Percentiles rank a stretch among this genome's conserved stretches.
Evolutionary conservation across 2,888 invertebrate species (phyloP).

Genomic region (Eupithecia abbreviata): DNA sequence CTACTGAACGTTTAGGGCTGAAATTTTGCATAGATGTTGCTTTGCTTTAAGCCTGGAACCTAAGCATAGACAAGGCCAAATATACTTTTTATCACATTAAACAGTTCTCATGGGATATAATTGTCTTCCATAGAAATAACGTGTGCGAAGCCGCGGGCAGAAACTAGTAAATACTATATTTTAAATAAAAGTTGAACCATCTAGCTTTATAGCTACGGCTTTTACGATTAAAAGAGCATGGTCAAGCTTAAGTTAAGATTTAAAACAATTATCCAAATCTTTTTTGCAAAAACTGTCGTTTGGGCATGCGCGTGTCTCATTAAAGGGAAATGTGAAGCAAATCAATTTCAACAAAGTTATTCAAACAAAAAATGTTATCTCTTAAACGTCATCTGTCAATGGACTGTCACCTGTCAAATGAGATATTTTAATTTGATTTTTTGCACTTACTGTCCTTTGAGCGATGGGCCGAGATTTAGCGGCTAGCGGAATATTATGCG

Average conservation of each 20-base stretch:
- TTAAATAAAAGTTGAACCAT: not conserved
- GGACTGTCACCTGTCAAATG: constrained; percentile 64
- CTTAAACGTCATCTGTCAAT: constrained; percentile 62
- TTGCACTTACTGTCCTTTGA: constrained; percentile 40
- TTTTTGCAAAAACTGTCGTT: constrained; percentile 32
- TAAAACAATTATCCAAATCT: constrained; percentile 18
- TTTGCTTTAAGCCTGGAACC: no score
- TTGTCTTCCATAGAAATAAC: no score
- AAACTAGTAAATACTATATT: not conserved
- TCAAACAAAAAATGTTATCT: constrained; percentile 48
- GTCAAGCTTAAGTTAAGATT: constrained; percentile 10
- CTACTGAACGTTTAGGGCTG: no score
- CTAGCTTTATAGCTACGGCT: not conserved
- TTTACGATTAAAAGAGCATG: not conserved
- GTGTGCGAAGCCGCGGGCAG: no score
- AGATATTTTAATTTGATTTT: constrained; percentile 66
- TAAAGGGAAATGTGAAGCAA: constrained; percentile 44
- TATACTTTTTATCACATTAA: no score
- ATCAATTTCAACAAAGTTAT: constrained; percentile 47
- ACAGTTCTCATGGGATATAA: no score
- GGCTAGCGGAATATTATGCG: constrained; percentile 14
- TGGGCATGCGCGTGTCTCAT: constrained; percentile 34
- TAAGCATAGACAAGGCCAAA: no score
- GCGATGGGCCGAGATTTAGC: constrained; percentile 20
- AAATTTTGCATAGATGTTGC: no score